These are phyloP conservation scores for Araneus ventricosus DNA, from an alignment of 1,140 invertebrate genomes.

Conservation along the genomic window DNA sequence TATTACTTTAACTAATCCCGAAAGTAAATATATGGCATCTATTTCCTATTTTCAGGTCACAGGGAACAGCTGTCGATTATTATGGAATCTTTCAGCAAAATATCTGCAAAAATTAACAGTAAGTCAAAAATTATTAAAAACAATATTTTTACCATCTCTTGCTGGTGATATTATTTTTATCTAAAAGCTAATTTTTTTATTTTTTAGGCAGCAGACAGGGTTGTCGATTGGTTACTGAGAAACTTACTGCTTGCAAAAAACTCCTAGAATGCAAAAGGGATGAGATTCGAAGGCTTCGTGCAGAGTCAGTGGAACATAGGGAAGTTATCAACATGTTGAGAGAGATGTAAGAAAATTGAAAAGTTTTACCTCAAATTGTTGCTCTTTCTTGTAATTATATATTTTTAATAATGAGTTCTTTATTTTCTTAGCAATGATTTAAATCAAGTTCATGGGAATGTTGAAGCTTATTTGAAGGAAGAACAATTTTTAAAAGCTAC, in stretches of 20 bases:
- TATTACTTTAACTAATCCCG: background rate
- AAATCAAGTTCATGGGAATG: slow-evolving; percentile 88
- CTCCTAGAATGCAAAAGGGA: slow-evolving; percentile 94
- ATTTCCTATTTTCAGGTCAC: slow-evolving; percentile 83
- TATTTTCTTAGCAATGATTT: slow-evolving; percentile 86
- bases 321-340: slow-evolving; percentile 92
- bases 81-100: slow-evolving; percentile 90
- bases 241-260: slow-evolving; percentile 93
- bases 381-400: background rate
- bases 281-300: slow-evolving; percentile 95
- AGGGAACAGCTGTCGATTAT: slow-evolving; percentile 93
- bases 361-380: background rate
- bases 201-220: slow-evolving; percentile 87
- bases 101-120: slow-evolving; percentile 88
- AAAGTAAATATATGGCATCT: background rate
- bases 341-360: slow-evolving; percentile 84
- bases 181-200: background rate
- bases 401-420: background rate
- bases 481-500: slow-evolving; percentile 94
- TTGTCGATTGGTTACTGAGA: slow-evolving; percentile 91
- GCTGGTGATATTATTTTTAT: background rate
- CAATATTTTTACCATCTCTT: background rate
- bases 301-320: slow-evolving; percentile 95
- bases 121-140: slow-evolving; percentile 20
- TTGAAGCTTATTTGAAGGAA: slow-evolving; percentile 85